These are phyloP conservation scores for Nasonia vitripennis DNA, from an alignment of 1,140 invertebrate genomes.

Conservation along the genomic window DNA sequence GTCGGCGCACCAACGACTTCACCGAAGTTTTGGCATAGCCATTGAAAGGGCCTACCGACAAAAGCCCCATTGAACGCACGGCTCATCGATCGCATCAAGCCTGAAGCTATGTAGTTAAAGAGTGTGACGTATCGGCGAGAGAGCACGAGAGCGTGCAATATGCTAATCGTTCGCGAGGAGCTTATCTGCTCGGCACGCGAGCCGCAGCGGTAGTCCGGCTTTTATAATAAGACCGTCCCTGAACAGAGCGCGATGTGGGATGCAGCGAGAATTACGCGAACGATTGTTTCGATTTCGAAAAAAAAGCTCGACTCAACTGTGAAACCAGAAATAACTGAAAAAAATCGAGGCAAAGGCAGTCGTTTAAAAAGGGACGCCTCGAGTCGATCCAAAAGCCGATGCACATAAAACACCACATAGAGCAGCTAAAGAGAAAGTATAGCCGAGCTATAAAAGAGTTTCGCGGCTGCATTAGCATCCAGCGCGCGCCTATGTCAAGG, in stretches of 20 bases:
- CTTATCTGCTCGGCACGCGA: conserved; percentile 70
- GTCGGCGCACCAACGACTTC: too few species aligned
- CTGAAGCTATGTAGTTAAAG: not conserved
- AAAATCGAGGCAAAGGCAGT: not conserved
- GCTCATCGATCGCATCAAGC: not conserved
- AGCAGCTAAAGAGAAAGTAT: too few species aligned
- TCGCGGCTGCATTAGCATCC: conserved; percentile 5
- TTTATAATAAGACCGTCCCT: not conserved
- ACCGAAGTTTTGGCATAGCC: too few species aligned
- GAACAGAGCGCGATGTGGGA: not conserved
- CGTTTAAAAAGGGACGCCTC: not conserved
- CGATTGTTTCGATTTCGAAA: too few species aligned
- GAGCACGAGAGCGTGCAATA: conserved; percentile 53
- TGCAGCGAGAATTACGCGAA: too few species aligned
- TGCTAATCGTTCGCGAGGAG: conserved; percentile 67
- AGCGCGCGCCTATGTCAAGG: conserved; percentile 2
- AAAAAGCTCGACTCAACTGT: not conserved
- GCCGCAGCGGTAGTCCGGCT: conserved; percentile 50
- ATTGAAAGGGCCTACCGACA: not conserved
- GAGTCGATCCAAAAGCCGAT: not conserved
- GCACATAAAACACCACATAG: not conserved
- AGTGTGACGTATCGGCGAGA: not conserved
- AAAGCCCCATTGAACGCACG: not conserved
- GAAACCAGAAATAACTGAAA: not conserved
- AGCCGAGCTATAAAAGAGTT: not conserved